Percentiles rank a stretch among this genome's conserved stretches.
Conservation (phyloP, 2,113 vertebrate genomes). For the Ibidorhyncha struthersii region DNA sequence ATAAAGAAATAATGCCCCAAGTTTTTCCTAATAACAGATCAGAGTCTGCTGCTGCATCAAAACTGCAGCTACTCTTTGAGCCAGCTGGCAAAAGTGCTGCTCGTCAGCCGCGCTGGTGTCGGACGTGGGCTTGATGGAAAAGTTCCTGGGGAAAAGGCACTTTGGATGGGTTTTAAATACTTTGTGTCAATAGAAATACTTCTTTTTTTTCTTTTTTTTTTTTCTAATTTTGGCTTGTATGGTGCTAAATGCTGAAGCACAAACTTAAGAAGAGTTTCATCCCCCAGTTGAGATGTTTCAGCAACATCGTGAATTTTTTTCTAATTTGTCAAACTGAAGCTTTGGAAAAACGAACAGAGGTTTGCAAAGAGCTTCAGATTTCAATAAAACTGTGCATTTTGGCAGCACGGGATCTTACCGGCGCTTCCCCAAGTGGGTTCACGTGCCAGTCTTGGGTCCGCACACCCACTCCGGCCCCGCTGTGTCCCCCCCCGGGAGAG, state of each 20-base stretch:
- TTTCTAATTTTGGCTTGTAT: neutral
- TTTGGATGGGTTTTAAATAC: neutral
- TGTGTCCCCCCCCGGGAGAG: rapidly evolving
- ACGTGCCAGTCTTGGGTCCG: neutral
- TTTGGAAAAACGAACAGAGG: neutral
- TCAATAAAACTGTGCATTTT: neutral
- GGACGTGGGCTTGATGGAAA: neutral
- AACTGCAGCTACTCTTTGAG: neutral
- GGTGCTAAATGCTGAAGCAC: neutral
- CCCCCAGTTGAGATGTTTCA: neutral
- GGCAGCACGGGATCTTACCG: neutral
- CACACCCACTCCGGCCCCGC: rapidly evolving
- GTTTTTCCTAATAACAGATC: neutral
- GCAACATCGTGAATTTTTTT: neutral
- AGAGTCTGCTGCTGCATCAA: neutral
- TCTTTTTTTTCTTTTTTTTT: no score
- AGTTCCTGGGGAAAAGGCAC: neutral
- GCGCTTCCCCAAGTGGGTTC: neutral
- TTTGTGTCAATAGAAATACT: neutral
- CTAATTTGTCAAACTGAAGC: neutral
- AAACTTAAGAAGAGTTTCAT: neutral
- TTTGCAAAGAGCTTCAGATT: neutral
- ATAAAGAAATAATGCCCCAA: neutral
- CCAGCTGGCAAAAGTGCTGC: rapidly evolving
- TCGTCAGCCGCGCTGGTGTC: neutral